Evolutionary conservation across 1,140 invertebrate genomes (phyloP), one percentile per base, ranked within the genome.

Genomic region (Latrodectus geometricus): DNA sequence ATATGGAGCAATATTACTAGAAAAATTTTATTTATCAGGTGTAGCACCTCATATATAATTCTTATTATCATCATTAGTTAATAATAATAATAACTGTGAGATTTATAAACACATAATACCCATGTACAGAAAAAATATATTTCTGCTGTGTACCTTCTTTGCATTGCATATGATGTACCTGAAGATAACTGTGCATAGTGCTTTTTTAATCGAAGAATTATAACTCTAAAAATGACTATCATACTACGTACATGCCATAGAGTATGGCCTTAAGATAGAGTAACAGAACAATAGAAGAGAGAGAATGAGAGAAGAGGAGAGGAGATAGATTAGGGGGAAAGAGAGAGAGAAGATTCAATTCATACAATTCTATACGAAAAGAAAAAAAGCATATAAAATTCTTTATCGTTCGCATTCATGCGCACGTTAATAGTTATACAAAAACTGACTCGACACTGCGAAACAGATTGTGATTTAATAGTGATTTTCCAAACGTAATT

Each of bases 181-280:
- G 81, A 75, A 84, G 72, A 84, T 54, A 86, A 86, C 75, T 56
- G 83, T 86, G 83, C 83, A 86, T 78, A 65, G 83, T 86, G 83
- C 83, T 86, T 77, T 17, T n/a, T 77, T 78, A 72, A 86, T 86
- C 56, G 74, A 77, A 86, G 83, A 86, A 84, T 84, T 73, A 84
- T 76, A 84, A 50, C 54, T 86, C 74, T 86, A 78, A 68, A 83
- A 78, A 77, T 78, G 66, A 70, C 83, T 86, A 86, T 61, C 54
- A 48, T 15, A 0, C 83, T 86, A 86, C 83, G 61, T 72, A 72
- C 75, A 86, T 9, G 48, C 83, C 83, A 78, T 61, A 70, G 21
- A 81, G 50, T 61, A 50, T 78, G 83, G 52, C 74, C 48, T 70
- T 61, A 69, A 86, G 61, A 86, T 72, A 84, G 50, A 66, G 23